These are phyloP conservation scores for Hyles lineata DNA, from an alignment of 2,888 invertebrate species.

Conservation along the genomic window DNA sequence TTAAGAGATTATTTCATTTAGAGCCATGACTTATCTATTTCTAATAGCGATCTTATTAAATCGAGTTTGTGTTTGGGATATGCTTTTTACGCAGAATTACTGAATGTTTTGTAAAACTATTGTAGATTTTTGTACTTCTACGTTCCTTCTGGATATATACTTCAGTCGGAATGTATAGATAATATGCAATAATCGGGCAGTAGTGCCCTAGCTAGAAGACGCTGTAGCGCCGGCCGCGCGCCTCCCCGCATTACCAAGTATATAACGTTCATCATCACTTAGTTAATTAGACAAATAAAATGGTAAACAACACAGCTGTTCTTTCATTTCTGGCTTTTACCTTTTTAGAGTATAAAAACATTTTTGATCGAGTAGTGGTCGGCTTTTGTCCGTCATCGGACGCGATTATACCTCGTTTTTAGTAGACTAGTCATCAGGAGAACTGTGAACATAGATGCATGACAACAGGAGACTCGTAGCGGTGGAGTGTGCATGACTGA, in stretches of 20 bases:
- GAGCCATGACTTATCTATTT: neutral
- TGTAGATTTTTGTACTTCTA: slow-evolving; percentile 60
- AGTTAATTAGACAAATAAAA: slow-evolving; percentile 78
- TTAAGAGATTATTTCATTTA: slow-evolving; percentile 26
- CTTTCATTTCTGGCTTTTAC: slow-evolving; percentile 83
- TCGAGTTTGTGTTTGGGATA: slow-evolving; percentile 60
- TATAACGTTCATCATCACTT: slow-evolving; percentile 82
- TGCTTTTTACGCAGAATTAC: slow-evolving; percentile 57
- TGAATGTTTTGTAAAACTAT: slow-evolving; percentile 71
- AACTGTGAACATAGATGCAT: slow-evolving; percentile 73
- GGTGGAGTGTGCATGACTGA: slow-evolving; percentile 70
- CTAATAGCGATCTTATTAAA: neutral
- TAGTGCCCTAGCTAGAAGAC: slow-evolving; percentile 67
- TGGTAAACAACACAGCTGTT: slow-evolving; percentile 81
- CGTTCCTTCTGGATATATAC: slow-evolving; percentile 34
- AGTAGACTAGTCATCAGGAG: slow-evolving; percentile 44
- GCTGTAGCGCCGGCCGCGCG: slow-evolving; percentile 77
- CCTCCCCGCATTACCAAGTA: slow-evolving; percentile 71
- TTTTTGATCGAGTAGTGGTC: slow-evolving; percentile 64
- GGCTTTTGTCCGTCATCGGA: slow-evolving; percentile 71
- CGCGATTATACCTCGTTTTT: slow-evolving; percentile 54
- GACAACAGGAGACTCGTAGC: slow-evolving; percentile 64
- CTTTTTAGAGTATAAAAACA: slow-evolving; percentile 61
- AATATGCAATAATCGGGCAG: slow-evolving; percentile 52
- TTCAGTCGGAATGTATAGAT: slow-evolving; percentile 50